phyloP scores from a whole-genome alignment of 2,113 vertebrate genomes.

The Sus scrofa region DNA sequence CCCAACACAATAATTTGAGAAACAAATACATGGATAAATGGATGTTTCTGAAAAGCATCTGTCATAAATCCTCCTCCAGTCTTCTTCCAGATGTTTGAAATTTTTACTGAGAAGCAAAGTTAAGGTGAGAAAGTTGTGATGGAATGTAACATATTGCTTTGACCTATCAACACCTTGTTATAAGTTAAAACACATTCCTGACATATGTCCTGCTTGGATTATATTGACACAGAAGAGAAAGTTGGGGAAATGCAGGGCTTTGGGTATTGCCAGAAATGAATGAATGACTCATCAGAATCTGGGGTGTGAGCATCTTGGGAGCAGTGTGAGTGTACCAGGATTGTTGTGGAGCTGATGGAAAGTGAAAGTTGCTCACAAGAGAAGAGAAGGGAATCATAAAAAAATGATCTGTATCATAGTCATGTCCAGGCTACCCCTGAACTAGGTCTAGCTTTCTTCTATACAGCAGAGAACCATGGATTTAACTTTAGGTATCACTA shows the following conservation, averaged over 20 bases:
- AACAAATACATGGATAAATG: background rate
- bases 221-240: background rate
- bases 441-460: background rate
- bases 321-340: background rate
- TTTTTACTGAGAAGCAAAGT: background rate
- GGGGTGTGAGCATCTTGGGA: background rate
- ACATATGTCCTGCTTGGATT: background rate
- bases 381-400: background rate
- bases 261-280: background rate
- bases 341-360: background rate
- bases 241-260: background rate
- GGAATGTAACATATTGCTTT: background rate
- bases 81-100: background rate
- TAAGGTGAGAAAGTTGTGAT: constrained; percentile 10
- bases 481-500: background rate
- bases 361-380: background rate
- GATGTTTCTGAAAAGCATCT: background rate
- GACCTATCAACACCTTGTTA: background rate
- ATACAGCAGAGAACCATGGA: background rate
- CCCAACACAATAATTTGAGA: background rate
- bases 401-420: background rate
- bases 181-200: background rate
- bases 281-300: background rate
- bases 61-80: background rate
- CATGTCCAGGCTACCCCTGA: background rate